Conservation (phyloP, 2,888 invertebrate species). For the Morinoia aosen region DNA sequence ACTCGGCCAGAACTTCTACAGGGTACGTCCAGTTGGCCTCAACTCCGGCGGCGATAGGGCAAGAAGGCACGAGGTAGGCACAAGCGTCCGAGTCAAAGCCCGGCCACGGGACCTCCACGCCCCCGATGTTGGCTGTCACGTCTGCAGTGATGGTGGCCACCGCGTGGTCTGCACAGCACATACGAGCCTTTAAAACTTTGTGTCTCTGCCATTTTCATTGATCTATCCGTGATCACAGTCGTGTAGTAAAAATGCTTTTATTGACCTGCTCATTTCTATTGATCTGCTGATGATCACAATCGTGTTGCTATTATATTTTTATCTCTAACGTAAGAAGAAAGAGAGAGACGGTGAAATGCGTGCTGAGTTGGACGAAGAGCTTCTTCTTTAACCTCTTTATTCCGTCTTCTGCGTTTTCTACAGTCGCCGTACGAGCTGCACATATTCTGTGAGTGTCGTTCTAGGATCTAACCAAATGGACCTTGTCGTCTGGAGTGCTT, state of each 20-base stretch:
- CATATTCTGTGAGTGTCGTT: no score
- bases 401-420: not conserved
- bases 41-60: constrained; percentile 31
- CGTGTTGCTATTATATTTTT: no score
- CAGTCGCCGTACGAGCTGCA: not conserved
- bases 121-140: constrained; percentile 51
- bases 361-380: no score
- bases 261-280: not conserved
- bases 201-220: not conserved
- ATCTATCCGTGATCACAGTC: not conserved
- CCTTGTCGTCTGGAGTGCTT: no score
- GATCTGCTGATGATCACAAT: no score
- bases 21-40: constrained; percentile 52
- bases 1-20: constrained; percentile 52
- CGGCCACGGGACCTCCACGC: constrained; percentile 54
- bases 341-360: no score
- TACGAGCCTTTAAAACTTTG: not conserved
- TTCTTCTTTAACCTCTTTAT: not conserved
- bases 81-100: constrained; percentile 54
- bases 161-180: constrained; percentile 5
- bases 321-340: no score
- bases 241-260: not conserved
- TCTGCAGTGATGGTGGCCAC: constrained; percentile 27
- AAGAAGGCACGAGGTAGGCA: not conserved
- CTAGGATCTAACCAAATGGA: no score